Evolutionary conservation across 2,113 vertebrate species (phyloP).

Genomic region (Tyrannus savana): DNA sequence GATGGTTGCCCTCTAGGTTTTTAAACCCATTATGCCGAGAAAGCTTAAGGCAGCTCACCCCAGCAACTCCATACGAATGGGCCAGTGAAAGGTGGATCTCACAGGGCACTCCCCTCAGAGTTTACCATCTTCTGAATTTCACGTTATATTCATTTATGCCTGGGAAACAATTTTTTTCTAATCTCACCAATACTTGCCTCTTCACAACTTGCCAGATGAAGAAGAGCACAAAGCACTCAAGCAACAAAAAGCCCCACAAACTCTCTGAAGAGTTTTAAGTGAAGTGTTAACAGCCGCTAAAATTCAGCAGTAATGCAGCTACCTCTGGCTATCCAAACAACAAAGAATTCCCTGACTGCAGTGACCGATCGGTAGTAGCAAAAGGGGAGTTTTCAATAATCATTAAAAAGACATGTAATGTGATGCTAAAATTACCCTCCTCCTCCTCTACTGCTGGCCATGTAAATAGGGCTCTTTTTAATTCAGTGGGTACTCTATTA

Average conservation of each 20-base stretch:
- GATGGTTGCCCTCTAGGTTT: neutral
- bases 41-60: neutral
- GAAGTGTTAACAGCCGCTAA: neutral
- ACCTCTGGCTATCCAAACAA: neutral
- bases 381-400: neutral
- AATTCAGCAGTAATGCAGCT: neutral
- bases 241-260: neutral
- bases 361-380: neutral
- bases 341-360: neutral
- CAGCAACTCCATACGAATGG: neutral
- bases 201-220: neutral
- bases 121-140: neutral
- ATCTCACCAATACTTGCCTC: neutral
- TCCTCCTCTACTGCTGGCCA: neutral
- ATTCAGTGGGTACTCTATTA: neutral
- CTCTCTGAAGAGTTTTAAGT: neutral
- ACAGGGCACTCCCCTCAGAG: neutral
- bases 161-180: neutral
- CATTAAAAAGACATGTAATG: conserved; percentile 3
- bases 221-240: neutral
- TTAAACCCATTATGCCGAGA: neutral
- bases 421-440: neutral
- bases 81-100: neutral
- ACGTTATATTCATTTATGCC: neutral
- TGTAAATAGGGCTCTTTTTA: neutral